Base-by-base conservation (phyloP, 1,140 invertebrate genomes). In the Scylla paramamosain region DNA sequence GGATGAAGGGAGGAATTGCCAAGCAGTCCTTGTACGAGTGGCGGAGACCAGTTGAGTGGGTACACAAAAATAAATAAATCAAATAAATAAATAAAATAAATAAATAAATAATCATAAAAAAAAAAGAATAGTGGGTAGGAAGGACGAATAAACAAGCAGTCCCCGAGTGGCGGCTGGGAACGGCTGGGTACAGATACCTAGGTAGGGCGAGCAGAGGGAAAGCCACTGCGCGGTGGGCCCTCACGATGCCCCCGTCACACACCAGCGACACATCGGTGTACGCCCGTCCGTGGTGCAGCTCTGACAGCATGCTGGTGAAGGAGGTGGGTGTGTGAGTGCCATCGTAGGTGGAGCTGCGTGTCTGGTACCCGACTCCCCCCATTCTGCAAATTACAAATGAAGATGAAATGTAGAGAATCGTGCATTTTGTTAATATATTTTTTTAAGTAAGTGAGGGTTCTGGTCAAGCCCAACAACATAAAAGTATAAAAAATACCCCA, bases 271-370 rank as follows among this genome's bases (percentile, higher is more conserved):
- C 95, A 31, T 96, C 96, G 82, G 95, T 96, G 88, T 95, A 96
- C 2, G 95, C 95, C 14, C 95, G 92, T 4, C 95, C 95, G 32
- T 95, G 92, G 83, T 96, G 96, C 20, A 96, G 95, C 28, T 96
- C 96, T 28, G 94, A 91, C 12, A 96, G 92, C 96, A 96, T 96
- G 86, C 52, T 25, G 77, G 95, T 96, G 95, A 96, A 96, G 94
- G 96, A 96, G 92, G 92, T 95, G 77, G 77, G 95, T 93, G 89
- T 96, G 96, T 0, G 96, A 96, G 92, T 96, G 96, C 96, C 96
- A 96, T 95, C 96, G 39, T 46, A 96, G 83, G 92, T 96, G 96
- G 32, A 96, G 88, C 92, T 96, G 96, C 16, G 95, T 95, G 52
- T 96, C 96, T 25, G 87, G 59, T 16, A 91, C 82, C 82, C 0